phyloP scores from a whole-genome alignment of 2,888 invertebrate genomes.

The Alloplasta piceator region DNA sequence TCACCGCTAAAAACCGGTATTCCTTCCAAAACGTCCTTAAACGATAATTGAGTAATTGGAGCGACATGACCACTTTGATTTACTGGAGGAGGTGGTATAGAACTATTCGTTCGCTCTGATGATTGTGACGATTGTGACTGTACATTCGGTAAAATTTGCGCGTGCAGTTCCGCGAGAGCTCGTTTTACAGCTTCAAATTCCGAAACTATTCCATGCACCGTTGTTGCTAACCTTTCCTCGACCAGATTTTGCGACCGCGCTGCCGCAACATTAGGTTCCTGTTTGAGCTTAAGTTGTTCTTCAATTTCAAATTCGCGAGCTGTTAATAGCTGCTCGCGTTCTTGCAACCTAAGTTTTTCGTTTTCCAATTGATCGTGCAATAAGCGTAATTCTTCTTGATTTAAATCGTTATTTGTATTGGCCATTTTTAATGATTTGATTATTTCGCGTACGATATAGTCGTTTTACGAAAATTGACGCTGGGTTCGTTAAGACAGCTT shows the following conservation, averaged over 20 bases:
- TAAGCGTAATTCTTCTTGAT: not conserved
- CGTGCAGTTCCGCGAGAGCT: not conserved
- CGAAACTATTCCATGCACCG: not conserved
- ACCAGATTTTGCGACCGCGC: not conserved
- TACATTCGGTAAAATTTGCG: not conserved
- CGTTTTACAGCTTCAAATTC: not conserved
- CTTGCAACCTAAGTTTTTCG: too few species aligned
- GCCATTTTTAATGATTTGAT: not conserved
- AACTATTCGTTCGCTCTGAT: too few species aligned
- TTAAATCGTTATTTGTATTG: not conserved
- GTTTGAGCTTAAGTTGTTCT: not conserved
- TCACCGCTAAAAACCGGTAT: slow-evolving; percentile 37
- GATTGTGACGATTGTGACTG: too few species aligned
- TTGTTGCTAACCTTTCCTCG: not conserved
- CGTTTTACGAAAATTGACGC: too few species aligned
- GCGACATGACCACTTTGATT: too few species aligned
- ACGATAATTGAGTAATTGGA: not conserved
- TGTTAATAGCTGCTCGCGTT: not conserved
- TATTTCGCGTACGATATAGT: too few species aligned
- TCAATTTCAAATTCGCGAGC: not conserved
- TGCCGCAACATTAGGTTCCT: not conserved
- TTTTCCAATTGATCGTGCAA: not conserved
- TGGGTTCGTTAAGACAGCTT: too few species aligned
- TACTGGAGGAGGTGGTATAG: too few species aligned
- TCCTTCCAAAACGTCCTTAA: slow-evolving; percentile 12